Evolutionary conservation across 2,888 invertebrate species (phyloP), one percentile per base, ranked within the genome.

Genomic region (Pandemis heparana): DNA sequence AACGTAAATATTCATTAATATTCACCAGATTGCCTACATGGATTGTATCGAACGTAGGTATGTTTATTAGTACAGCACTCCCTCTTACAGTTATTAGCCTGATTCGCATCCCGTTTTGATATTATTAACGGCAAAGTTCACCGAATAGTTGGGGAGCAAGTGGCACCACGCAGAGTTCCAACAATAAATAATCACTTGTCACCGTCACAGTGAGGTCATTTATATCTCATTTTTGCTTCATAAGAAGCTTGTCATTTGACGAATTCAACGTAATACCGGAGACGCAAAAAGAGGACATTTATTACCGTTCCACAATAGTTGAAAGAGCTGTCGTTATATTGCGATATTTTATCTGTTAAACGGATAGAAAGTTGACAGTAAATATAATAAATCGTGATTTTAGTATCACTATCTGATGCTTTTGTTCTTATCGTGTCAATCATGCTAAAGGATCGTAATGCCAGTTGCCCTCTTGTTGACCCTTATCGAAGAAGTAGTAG

Each of bases 231-330:
- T 67, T 59, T 46, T 51, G 46, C 32, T 59, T 61, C n/a, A 39
- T 61, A 32, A 60, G 51, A 61, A 48, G 9, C 23, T 12, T 46
- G 53, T n/a, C 60, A 71, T 71, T 61, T 61, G 66, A 53, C 60
- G 61, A 66, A 62, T 61, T 66, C 51, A 23, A 43, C 43, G 66
- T 16, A 62, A 16, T 14, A 14, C 8, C 16, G 18, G 32, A 48
- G 60, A 56, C 48, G 59, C 67, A 48, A 73, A 73, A 63, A 73
- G 73, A 59, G 63, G 48, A 63, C 48, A 64, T 63, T 68, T 64
- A 59, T 64, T 63, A 63, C 12, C 16, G 18, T 48, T 41, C n/a
- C 39, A 73, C 68, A 73, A 68, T 63, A 72, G 62, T 59, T 46
- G 39, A 63, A 51, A 51, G 41, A 64, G 39, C 59, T 65, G 16